Base-by-base conservation (phyloP, 2,888 invertebrate species). In the Drosophila helvetica region DNA sequence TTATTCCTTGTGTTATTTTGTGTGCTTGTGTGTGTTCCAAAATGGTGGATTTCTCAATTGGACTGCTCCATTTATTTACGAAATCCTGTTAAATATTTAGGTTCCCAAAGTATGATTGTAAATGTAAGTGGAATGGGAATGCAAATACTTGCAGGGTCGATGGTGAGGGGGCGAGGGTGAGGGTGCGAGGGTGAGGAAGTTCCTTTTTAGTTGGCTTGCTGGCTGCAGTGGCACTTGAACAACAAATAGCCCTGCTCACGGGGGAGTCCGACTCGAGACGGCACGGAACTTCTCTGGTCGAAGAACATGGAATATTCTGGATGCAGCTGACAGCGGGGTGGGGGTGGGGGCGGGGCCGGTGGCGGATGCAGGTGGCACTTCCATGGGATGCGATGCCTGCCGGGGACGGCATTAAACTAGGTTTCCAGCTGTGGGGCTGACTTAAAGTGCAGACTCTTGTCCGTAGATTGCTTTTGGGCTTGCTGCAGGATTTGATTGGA, bases 381-480 rank as follows among this genome's bases (percentile, higher is more conserved):
- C 30, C 30, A 30, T 12, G 25, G 27, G 17, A 22, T 38, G 27
- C n/a, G 7, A 7, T 25, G 25, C 25, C 25, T 30, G 50, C 12
- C 25, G 50, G 8, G 17, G 47, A 17, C 15, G 2, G 27, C 25
- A 22, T 22, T 25, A 58, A 55, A 54, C 19, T 54, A 9, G 54
- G 61, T 46, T 62, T 59, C 43, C 27, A 27, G 48, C 48, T 42
- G 7, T 30, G 50, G 27, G 18, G 52, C 22, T n/a, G 45, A 52
- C 72, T 69, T 75, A 80, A 77, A 73, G 77, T 80, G 70, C 66
- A 48, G 43, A 19, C 17, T 15, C 33, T 18, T 15, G 33, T 6
- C 15, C 1, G 38, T n/a, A 2, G 15, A 45, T 46, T 42, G 64
- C 45, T 51, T 50, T 45, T 50, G 43, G 38, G 50, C 55, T 66